Conservation (phyloP, 2,797 vertebrate species). For the Molossus alvarezi region DNA sequence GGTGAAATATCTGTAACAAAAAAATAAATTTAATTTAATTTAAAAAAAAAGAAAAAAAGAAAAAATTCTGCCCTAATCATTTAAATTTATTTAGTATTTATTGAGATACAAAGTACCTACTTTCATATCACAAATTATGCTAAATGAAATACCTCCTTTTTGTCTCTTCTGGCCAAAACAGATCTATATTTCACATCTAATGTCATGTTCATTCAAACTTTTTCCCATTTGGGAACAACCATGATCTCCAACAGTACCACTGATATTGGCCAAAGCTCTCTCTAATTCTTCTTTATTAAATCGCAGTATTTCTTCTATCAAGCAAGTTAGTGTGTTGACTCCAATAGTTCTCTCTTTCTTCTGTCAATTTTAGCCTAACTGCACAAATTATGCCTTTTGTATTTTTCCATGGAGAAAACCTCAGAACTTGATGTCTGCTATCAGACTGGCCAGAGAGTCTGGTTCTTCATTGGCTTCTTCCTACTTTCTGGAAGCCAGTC, state of each 20-base stretch:
- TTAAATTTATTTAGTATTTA: conserved; percentile 35
- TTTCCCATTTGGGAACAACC: conserved; percentile 31
- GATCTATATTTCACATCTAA: conserved; percentile 25
- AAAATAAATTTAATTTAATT: too few relatives aligned
- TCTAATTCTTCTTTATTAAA: conserved; percentile 47
- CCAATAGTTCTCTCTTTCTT: background rate
- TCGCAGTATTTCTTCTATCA: conserved; percentile 7
- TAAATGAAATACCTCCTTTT: background rate
- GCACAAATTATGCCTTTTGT: conserved; percentile 58
- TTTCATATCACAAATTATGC: background rate
- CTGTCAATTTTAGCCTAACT: background rate
- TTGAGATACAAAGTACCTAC: background rate
- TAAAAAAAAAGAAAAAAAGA: too few relatives aligned
- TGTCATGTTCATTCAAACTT: background rate
- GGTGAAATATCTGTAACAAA: too few relatives aligned
- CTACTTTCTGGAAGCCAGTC: background rate
- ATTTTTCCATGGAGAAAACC: conserved; percentile 46
- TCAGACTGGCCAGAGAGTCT: conserved; percentile 39
- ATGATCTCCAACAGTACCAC: background rate
- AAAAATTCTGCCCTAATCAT: background rate
- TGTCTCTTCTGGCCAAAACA: conserved; percentile 46
- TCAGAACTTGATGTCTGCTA: conserved; percentile 7
- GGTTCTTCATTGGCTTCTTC: conserved; percentile 24
- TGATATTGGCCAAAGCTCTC: background rate
- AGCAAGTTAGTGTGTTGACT: background rate